Evolutionary conservation across 2,888 invertebrate species (phyloP), one percentile per base, ranked within the genome.

Genomic region (Frankliniella fusca): DNA sequence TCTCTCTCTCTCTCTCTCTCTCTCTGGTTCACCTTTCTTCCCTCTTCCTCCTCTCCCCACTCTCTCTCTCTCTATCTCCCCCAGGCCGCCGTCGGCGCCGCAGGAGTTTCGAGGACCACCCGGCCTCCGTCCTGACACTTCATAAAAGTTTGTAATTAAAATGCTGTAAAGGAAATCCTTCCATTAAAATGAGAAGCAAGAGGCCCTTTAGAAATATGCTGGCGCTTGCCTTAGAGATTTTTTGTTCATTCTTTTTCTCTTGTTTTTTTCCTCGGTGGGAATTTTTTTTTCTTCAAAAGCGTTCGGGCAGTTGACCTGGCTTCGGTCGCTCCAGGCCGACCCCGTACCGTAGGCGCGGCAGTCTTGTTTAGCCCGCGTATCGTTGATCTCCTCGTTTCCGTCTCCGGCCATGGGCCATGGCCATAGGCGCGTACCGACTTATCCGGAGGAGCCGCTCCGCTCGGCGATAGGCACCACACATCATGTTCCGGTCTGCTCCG

Each of bases 121-220:
- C 70, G 23, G 70, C 70, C 70, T 12, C 70, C 5, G 23, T 23
- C 8, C 23, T 9, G 70, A 12, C 70, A 5, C 27, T 76, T 23
- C 27, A 76, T 76, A 76, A 76, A 76, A 76, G 70, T 76, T 76
- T 76, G 23, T 76, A 76, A 76, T 76, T 76, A 76, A 76, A 76
- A 76, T 76, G 23, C 70, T 27, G 70, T 23, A 27, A 76, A 76
- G 70, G 70, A 27, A 23, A 12, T 12, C 23, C 27, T 76, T 23
- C 70, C 70, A 76, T 76, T 11, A 76, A 76, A 76, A 76, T 38
- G 38, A 38, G 38, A 38, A 38, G 38, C 38, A 38, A 5, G 38
- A 5, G 38, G 2, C 38, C 38, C 38, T 38, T 38, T 5, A 38
- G 38, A 38, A 38, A 38, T 38, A 38, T 38, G 38, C 38, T 38